Base-by-base conservation (phyloP, 2,888 invertebrate species). In the Scelioninae gen. 1 region DNA sequence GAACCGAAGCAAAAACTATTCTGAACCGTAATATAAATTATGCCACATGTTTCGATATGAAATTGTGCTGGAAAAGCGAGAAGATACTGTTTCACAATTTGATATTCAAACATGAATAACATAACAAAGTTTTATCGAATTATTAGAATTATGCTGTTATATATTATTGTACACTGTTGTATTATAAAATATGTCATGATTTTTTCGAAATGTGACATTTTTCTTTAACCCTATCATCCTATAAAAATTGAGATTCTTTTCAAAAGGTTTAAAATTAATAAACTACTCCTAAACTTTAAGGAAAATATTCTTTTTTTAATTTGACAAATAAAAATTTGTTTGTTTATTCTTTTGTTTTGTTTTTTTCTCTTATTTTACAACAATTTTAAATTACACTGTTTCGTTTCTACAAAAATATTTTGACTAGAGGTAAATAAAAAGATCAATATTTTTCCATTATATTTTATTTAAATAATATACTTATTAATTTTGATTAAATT, bases 221-320 rank as follows among this genome's bases (percentile, higher is more conserved):
- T 82, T 84, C 83, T 84, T 75, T 15, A 55, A 43, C 7, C 15
- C 53, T 11, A 40, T 47, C 80, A 85, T 85, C 83, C 56, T 53
- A 62, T 86, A n/a, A n/a, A n/a, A n/a, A n/a, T n/a, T n/a, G n/a
- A n/a, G n/a, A 90, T 90, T 89, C 89, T 90, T 90, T 90, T 88
- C 89, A 89, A 91, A 91, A 90, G 89, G 86, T 90, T 88, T 87
- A 47, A 47, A 47, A 6, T 5, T 47, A n/a, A n/a, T n/a, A n/a
- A n/a, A n/a, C n/a, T n/a, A n/a, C n/a, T n/a, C n/a, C n/a, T n/a
- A n/a, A n/a, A n/a, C n/a, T n/a, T n/a, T n/a, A n/a, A n/a, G n/a
- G n/a, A n/a, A n/a, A n/a, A n/a, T n/a, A n/a, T n/a, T n/a, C n/a
- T n/a, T n/a, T n/a, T n/a, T n/a, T n/a, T n/a, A n/a, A n/a, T n/a